These are phyloP conservation scores for Gonatopus flavifemur DNA, from an alignment of 1,140 invertebrate genomes.

Conservation along the genomic window DNA sequence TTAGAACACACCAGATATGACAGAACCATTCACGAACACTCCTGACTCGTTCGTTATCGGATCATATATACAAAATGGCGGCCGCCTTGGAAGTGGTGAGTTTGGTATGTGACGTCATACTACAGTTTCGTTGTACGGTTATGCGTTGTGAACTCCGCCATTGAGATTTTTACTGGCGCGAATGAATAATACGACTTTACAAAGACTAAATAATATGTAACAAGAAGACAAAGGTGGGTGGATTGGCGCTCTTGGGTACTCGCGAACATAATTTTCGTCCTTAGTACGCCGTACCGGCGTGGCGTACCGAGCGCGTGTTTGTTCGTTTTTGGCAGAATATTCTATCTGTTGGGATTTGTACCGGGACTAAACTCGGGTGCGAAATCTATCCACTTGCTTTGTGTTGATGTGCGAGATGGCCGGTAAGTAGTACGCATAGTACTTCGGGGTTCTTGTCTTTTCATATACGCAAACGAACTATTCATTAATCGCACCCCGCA, in stretches of 20 bases:
- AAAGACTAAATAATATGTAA: conserved; percentile 29
- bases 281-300: conserved; percentile 23
- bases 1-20: too few species aligned
- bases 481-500: conserved; percentile 7
- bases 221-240: conserved; percentile 8
- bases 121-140: conserved; percentile 34
- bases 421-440: conserved; percentile 37
- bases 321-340: conserved; percentile 6
- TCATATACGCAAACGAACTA: not conserved
- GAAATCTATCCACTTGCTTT: conserved; percentile 18
- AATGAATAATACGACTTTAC: conserved; percentile 1
- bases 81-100: conserved; percentile 24
- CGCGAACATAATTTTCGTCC: conserved; percentile 12
- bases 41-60: conserved; percentile 1
- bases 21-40: too few species aligned
- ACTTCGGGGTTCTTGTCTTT: not conserved
- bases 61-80: conserved; percentile 34
- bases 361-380: conserved; percentile 16
- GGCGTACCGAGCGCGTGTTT: conserved; percentile 16
- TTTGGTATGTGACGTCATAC: conserved; percentile 43
- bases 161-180: conserved; percentile 25
- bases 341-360: conserved; percentile 10
- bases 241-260: conserved; percentile 2
- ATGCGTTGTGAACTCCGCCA: conserved; percentile 49
- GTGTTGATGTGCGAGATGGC: conserved; percentile 42